Percentiles rank a stretch among this genome's conserved stretches.
phyloP scores from a whole-genome alignment of 1,140 invertebrate species.

The Drosophila sturtevanti region DNA sequence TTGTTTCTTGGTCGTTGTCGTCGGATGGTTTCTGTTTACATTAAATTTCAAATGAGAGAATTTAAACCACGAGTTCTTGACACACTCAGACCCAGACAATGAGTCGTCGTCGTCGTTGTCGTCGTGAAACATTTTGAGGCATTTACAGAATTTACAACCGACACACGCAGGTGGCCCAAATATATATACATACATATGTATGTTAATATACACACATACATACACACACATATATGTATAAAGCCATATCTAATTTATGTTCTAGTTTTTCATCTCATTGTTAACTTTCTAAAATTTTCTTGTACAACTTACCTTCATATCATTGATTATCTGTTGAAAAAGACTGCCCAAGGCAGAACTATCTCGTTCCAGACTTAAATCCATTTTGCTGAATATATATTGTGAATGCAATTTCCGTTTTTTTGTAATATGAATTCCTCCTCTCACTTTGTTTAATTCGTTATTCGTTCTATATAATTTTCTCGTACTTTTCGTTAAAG shows the following conservation, averaged over 20 bases:
- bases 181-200: background rate
- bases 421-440: conserved; percentile 15
- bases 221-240: background rate
- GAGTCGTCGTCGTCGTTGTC: conserved; percentile 16
- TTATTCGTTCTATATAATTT: conserved; percentile 28
- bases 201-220: background rate
- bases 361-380: conserved; percentile 89
- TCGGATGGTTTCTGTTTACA: conserved; percentile 40
- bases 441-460: no score
- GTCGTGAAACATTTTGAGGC: conserved; percentile 12
- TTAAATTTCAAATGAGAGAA: conserved; percentile 20
- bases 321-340: conserved; percentile 92
- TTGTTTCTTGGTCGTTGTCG: conserved; percentile 27
- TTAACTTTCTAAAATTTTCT: background rate
- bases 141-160: conserved; percentile 1
- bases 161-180: background rate
- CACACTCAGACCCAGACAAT: conserved; percentile 48
- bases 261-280: background rate
- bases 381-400: conserved; percentile 84
- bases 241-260: background rate
- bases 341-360: conserved; percentile 91
- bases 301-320: conserved; percentile 90
- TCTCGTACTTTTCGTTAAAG: conserved; percentile 1
- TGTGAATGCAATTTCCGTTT: conserved; percentile 8
- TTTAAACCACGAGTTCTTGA: conserved; percentile 61